These are phyloP conservation scores for Hirundo rustica DNA, from an alignment of 2,797 vertebrate species.

Conservation along the genomic window DNA sequence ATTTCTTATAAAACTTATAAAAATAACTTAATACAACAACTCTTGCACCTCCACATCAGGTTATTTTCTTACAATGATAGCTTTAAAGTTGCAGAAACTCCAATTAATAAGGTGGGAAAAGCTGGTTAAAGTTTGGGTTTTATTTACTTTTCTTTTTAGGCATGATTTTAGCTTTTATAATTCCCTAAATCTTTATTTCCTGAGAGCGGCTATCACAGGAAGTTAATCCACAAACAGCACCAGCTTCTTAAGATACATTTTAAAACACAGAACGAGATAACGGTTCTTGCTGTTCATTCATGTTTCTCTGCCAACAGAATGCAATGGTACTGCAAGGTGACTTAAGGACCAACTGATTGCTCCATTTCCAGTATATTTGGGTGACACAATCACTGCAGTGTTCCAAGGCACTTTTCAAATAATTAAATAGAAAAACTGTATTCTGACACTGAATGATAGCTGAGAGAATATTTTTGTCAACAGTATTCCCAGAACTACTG, in stretches of 20 bases:
- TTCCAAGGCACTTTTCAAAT: not conserved
- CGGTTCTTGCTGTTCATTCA: not conserved
- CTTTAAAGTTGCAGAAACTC: not conserved
- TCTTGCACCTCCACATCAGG: not conserved
- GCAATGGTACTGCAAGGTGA: not conserved
- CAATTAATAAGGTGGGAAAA: not conserved
- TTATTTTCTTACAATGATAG: not conserved
- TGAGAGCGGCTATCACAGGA: rapidly evolving
- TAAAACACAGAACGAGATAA: not conserved
- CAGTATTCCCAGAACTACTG: not conserved
- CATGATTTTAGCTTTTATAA: not conserved
- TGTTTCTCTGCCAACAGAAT: not conserved
- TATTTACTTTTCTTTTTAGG: not conserved
- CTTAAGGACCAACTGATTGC: not conserved
- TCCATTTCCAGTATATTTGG: not conserved
- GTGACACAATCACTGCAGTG: not conserved
- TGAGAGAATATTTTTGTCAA: not conserved
- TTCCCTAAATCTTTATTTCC: not conserved
- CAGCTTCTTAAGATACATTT: not conserved
- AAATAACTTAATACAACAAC: too few relatives aligned
- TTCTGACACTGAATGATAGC: not conserved
- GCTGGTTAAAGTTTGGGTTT: not conserved
- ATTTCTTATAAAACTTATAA: too few relatives aligned
- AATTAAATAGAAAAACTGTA: not conserved
- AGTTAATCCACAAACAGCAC: not conserved